Base-by-base conservation (phyloP, 2,113 vertebrate species). In the Epinephelus moara region DNA sequence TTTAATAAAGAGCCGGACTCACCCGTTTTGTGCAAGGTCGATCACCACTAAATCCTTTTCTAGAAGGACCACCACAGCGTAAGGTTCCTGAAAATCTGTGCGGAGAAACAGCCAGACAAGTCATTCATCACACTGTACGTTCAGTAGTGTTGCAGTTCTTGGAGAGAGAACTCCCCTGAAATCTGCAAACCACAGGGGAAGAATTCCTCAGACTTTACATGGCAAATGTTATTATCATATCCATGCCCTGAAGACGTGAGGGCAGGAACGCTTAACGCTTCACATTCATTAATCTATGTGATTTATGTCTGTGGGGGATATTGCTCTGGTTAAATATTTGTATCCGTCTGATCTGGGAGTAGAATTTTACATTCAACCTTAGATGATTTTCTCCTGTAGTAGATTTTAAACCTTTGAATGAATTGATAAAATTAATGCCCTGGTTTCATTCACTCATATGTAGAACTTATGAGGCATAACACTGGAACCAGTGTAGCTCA, bases 21-120 rank as follows among this genome's bases (percentile, higher is more conserved):
- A 99, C 98, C 98, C 98, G 92, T 98, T 99, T 96, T 99, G 98
- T 96, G 97, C 97, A 95, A 99, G 98, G 91, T 99, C 98, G 92
- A 99, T 99, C 92, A 99, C 96, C 85, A 99, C 98, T 95, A 99
- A 96, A 94, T 99, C 98, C 94, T 99, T 99, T 95, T 99, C 98
- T 89, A 99, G 94, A 84, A 99, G 98, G 92, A 99, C 98, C 64
- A 99, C 98, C 84, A 99, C 98, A 90, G 98, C 98, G 68, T 99
- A 99, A 25, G 98, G 98, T 94, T 99, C 98, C 94, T 99, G 98
- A 94, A 99, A 99, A 96, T 99, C 98, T 99, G 93, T 15, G 80
- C 3, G 64, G 33, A 14, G n/a, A 77, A 68, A 84, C 4, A 77
- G 47, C n/a, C 19, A 69, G 53, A 42, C 56, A 55, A 76, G 71